These are phyloP conservation scores for Mimas tiliae DNA, from an alignment of 2,888 invertebrate genomes.

Conservation along the genomic window DNA sequence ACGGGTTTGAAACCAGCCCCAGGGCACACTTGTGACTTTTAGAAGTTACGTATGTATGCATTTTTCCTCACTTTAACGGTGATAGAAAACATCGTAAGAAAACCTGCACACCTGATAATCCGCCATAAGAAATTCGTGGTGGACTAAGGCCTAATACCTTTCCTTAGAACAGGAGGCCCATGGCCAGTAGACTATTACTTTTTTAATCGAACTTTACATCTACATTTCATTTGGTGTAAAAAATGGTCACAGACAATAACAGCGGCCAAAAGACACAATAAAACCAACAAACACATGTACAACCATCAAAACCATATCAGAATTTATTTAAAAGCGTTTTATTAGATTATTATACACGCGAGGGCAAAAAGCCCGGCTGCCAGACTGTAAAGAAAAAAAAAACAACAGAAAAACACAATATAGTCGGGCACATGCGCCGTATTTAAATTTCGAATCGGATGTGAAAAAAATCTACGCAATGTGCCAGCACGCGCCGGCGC, in stretches of 20 bases:
- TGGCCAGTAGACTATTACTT: no score
- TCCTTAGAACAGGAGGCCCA: no score
- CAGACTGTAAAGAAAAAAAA: constrained; percentile 60
- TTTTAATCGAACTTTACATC: neutral
- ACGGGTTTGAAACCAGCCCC: no score
- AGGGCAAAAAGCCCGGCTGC: constrained; percentile 48
- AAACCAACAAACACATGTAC: constrained; percentile 25
- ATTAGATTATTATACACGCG: constrained; percentile 54
- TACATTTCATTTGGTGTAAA: neutral
- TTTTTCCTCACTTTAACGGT: no score
- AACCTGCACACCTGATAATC: no score
- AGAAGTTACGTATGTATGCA: no score
- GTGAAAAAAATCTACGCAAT: constrained; percentile 82
- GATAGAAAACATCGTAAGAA: no score
- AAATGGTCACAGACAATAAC: constrained; percentile 19
- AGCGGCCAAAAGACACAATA: constrained; percentile 7
- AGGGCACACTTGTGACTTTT: no score
- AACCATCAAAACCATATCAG: constrained; percentile 30
- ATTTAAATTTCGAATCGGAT: constrained; percentile 78
- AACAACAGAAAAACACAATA: constrained; percentile 64
- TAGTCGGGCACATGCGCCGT: constrained; percentile 70
- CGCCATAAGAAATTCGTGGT: no score
- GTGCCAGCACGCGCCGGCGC: constrained; percentile 79
- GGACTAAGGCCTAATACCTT: no score
- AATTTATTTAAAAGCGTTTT: constrained; percentile 44